Conservation (phyloP, 2,888 invertebrate species). For the Cantharis rustica region DNA sequence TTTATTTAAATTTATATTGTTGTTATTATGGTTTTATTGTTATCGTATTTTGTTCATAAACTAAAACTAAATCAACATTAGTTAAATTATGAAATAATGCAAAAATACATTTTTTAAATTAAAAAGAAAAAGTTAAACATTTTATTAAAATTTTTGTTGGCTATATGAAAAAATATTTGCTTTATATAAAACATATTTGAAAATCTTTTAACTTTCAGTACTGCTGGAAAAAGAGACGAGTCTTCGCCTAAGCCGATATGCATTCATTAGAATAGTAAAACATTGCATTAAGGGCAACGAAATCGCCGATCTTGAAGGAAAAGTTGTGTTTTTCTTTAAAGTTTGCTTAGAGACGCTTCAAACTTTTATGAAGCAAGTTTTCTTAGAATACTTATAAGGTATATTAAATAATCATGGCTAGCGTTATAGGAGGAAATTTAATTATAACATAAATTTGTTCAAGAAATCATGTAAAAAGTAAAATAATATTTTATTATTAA, state of each 20-base stretch:
- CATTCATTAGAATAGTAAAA: constrained; percentile 54
- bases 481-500: background rate
- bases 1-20: no score
- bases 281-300: constrained; percentile 49
- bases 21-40: no score
- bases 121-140: background rate
- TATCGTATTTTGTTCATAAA: no score
- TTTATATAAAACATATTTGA: background rate
- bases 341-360: constrained; percentile 45
- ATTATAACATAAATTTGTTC: constrained; percentile 1
- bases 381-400: constrained; percentile 45
- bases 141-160: background rate
- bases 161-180: background rate
- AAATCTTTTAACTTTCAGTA: constrained; percentile 18
- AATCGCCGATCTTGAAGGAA: constrained; percentile 46
- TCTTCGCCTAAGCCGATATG: constrained; percentile 49
- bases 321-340: constrained; percentile 52
- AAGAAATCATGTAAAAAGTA: background rate
- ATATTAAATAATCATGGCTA: constrained; percentile 46
- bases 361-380: constrained; percentile 49
- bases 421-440: constrained; percentile 35
- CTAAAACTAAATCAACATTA: background rate
- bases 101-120: background rate
- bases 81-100: background rate
- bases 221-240: constrained; percentile 27